These are phyloP conservation scores for Argentina silus DNA, from an alignment of 2,797 vertebrate genomes.

Conservation along the genomic window DNA sequence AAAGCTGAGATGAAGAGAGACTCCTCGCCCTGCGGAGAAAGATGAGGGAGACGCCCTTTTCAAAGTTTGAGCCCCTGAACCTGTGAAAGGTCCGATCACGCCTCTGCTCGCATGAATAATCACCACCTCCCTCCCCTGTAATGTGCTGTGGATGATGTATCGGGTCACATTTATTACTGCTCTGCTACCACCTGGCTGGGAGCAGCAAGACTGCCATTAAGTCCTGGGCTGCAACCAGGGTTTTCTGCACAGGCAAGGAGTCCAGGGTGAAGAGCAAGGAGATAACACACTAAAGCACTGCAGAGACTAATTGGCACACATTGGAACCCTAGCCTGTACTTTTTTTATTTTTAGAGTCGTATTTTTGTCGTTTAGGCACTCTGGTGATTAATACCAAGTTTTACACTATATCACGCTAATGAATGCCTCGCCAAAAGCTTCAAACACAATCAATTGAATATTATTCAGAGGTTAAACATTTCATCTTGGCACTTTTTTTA, in stretches of 20 bases:
- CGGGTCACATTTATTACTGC: conserved; percentile 80
- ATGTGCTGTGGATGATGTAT: conserved; percentile 79
- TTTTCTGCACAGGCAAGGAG: conserved; percentile 59
- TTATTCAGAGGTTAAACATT: too few species aligned
- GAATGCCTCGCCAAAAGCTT: too few species aligned
- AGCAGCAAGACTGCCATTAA: conserved; percentile 76
- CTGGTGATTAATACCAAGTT: too few species aligned
- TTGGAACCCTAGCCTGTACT: conserved; percentile 46
- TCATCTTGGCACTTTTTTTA: too few species aligned
- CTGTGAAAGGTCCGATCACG: conserved; percentile 77
- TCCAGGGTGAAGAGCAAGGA: conserved; percentile 42
- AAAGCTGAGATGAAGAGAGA: conserved; percentile 33
- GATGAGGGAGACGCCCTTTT: conserved; percentile 75
- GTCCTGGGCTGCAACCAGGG: conserved; percentile 44
- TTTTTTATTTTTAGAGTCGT: conserved; percentile 32
- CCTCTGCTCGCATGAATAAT: conserved; percentile 79
- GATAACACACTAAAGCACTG: conserved; percentile 53
- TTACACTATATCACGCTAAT: too few species aligned
- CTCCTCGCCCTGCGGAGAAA: conserved; percentile 47
- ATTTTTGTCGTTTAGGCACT: too few species aligned
- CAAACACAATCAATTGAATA: too few species aligned
- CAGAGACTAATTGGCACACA: conserved; percentile 65
- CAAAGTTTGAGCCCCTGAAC: conserved; percentile 78
- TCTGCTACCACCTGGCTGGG: conserved; percentile 75
- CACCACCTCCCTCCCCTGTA: conserved; percentile 73